phyloP scores from a whole-genome alignment of 2,888 invertebrate species.

The Metallyticus violacea region DNA sequence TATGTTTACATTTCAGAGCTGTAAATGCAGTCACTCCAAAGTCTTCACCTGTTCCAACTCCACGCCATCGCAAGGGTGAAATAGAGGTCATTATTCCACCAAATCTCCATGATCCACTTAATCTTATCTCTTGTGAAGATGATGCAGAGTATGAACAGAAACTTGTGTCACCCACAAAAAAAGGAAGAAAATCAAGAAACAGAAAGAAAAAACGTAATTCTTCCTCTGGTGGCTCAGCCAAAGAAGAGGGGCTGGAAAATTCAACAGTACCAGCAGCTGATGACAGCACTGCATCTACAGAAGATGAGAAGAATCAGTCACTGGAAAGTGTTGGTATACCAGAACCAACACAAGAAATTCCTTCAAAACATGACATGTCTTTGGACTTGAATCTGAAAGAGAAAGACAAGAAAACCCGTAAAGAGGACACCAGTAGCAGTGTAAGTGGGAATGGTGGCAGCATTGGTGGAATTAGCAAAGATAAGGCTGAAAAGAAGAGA shows the following conservation, averaged over 20 bases:
- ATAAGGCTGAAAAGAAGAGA: constrained; percentile 16
- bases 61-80: constrained; percentile 72
- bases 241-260: constrained; percentile 42
- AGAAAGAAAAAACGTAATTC: constrained; percentile 61
- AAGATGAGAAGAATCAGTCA: constrained; percentile 41
- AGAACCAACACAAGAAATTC: constrained; percentile 41
- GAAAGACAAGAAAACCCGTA: constrained; percentile 57
- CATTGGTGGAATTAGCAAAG: background rate
- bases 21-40: constrained; percentile 90
- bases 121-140: constrained; percentile 67
- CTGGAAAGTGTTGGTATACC: constrained; percentile 34
- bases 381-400: constrained; percentile 50
- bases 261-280: background rate
- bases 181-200: constrained; percentile 59
- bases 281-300: constrained; percentile 8
- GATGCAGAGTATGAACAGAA: constrained; percentile 80
- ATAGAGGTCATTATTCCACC: constrained; percentile 91
- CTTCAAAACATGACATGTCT: constrained; percentile 37
- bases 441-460: background rate
- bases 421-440: constrained; percentile 39
- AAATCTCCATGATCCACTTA: constrained; percentile 88
- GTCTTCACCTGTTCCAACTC: constrained; percentile 85
- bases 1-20: constrained; percentile 49
- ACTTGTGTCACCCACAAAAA: constrained; percentile 67
- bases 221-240: constrained; percentile 42